Conservation (phyloP, 2,888 invertebrate species). For the Melinaea marsaeus region DNA sequence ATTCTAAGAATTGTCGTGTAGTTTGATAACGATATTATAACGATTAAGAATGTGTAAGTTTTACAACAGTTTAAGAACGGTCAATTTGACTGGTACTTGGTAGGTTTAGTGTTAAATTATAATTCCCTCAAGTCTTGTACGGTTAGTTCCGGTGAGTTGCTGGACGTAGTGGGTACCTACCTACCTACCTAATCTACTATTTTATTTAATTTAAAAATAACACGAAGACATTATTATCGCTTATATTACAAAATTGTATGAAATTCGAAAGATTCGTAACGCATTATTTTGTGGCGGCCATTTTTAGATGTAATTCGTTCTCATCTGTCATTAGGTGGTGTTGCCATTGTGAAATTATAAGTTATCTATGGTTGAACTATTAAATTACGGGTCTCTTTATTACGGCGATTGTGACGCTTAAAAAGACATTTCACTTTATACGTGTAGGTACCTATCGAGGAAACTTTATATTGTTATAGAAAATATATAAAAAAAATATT, state of each 20-base stretch:
- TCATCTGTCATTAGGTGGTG: constrained; percentile 71
- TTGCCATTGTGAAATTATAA: constrained; percentile 73
- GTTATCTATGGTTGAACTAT: constrained; percentile 61
- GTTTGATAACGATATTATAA: too few relatives aligned
- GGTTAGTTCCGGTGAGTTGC: not conserved
- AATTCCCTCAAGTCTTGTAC: too few relatives aligned
- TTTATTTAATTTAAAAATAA: too few relatives aligned
- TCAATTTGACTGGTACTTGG: too few relatives aligned
- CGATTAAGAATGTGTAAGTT: too few relatives aligned
- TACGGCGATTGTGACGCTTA: constrained; percentile 58
- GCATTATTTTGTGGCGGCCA: constrained; percentile 63
- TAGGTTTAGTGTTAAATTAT: too few relatives aligned
- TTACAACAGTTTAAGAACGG: too few relatives aligned
- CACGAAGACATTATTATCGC: not conserved
- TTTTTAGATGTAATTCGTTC: constrained; percentile 59
- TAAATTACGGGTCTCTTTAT: constrained; percentile 61
- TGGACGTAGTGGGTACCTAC: too few relatives aligned
- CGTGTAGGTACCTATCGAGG: constrained; percentile 7
- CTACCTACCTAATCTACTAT: too few relatives aligned
- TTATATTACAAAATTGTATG: constrained; percentile 18
- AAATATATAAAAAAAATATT: not conserved
- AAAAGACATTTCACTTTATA: constrained; percentile 53
- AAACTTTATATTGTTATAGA: too few relatives aligned
- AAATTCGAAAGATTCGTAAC: constrained; percentile 63
- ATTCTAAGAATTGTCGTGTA: too few relatives aligned